Percentiles rank a stretch among this genome's conserved stretches.
Evolutionary conservation across 2,113 vertebrate genomes (phyloP).

Genomic region (Argyrosomus japonicus): DNA sequence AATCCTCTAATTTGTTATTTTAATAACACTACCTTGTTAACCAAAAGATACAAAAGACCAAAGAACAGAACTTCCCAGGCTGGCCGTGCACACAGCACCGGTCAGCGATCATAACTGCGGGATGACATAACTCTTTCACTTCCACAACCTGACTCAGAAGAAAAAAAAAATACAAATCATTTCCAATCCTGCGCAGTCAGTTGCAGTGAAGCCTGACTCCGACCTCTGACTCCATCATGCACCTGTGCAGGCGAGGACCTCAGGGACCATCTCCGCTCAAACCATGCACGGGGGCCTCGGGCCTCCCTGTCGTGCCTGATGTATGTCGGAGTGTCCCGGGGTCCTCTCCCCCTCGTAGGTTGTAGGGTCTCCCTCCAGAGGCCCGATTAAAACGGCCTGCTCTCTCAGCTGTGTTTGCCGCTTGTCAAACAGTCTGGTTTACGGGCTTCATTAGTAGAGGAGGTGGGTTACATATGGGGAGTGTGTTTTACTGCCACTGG

Average conservation of each 20-base stretch:
- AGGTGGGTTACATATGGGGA: constrained; percentile 80
- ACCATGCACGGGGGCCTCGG: constrained; percentile 47
- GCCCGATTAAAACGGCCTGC: constrained; percentile 78
- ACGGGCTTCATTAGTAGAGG: constrained; percentile 82
- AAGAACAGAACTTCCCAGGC: neutral
- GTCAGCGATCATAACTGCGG: constrained; percentile 24
- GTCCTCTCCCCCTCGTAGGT: constrained; percentile 60
- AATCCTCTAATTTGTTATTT: neutral
- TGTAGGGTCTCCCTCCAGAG: constrained; percentile 73
- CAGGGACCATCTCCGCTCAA: constrained; percentile 40
- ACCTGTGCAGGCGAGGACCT: constrained; percentile 76
- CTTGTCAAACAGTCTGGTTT: constrained; percentile 83
- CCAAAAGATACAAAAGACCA: neutral
- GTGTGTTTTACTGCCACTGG: constrained; percentile 86
- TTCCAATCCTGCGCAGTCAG: constrained; percentile 46
- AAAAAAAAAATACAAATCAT: constrained; percentile 2
- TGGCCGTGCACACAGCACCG: neutral
- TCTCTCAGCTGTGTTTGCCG: constrained; percentile 82
- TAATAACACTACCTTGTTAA: neutral
- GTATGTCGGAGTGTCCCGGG: constrained; percentile 72
- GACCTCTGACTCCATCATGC: constrained; percentile 71
- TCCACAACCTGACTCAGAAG: constrained; percentile 35
- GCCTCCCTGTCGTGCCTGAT: constrained; percentile 78
- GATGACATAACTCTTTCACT: constrained; percentile 53
- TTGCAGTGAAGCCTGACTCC: constrained; percentile 50